Conservation (phyloP, 2,888 invertebrate genomes). For the Reticulitermes lucifugus region DNA sequence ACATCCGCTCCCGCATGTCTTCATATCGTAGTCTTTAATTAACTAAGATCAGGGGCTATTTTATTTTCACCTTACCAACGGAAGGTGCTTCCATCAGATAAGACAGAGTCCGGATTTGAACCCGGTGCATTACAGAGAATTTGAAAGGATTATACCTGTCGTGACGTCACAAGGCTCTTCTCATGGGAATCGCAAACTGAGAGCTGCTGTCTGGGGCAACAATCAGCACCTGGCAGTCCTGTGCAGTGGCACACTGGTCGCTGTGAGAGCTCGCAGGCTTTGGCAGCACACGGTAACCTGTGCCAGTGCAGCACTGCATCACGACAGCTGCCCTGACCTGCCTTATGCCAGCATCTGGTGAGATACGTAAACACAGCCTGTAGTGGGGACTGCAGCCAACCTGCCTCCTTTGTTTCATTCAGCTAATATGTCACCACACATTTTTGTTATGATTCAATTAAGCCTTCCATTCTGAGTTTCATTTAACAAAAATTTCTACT, state of each 20-base stretch:
- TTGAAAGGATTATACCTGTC: neutral
- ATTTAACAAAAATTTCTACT: too few relatives aligned
- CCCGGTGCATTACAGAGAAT: too few relatives aligned
- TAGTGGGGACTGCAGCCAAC: neutral
- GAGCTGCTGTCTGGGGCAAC: neutral
- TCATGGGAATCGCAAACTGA: slow-evolving; percentile 17
- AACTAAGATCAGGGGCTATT: too few relatives aligned
- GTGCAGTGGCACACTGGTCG: neutral
- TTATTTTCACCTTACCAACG: too few relatives aligned
- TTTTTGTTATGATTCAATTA: too few relatives aligned
- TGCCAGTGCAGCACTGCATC: slow-evolving; percentile 6
- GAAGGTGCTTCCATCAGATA: too few relatives aligned
- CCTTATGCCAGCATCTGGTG: slow-evolving; percentile 26
- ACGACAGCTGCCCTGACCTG: slow-evolving; percentile 32
- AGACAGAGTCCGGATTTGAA: too few relatives aligned
- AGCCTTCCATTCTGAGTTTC: too few relatives aligned
- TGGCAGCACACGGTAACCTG: neutral
- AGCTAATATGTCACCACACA: too few relatives aligned
- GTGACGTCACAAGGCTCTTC: neutral
- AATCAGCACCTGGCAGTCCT: slow-evolving; percentile 13
- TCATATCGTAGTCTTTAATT: too few relatives aligned
- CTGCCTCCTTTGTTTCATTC: neutral
- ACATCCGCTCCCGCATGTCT: too few relatives aligned
- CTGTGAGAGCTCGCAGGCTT: neutral
- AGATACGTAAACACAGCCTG: neutral